phyloP scores from a whole-genome alignment of 1,140 invertebrate species.

The Drosophila kurseongensis region DNA sequence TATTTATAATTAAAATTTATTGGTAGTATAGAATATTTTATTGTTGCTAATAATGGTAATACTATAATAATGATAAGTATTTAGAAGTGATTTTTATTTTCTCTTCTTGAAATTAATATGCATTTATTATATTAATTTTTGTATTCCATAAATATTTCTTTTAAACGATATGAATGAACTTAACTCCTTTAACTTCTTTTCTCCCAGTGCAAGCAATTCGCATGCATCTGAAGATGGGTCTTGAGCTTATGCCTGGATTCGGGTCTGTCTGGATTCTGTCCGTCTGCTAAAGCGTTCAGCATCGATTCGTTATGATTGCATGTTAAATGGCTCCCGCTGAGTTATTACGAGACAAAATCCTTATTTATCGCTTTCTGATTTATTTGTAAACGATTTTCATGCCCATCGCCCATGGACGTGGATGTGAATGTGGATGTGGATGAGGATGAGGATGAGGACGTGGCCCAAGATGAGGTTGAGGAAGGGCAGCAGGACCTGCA shows the following conservation, averaged over 20 bases:
- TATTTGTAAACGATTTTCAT: constrained; percentile 84
- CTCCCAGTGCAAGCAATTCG: constrained; percentile 7
- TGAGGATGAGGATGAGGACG: constrained; percentile 11
- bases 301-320: constrained; percentile 85
- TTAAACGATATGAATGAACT: too few relatives aligned
- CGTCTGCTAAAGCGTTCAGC: constrained; percentile 77
- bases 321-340: constrained; percentile 84
- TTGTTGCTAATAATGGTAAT: too few relatives aligned
- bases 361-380: constrained; percentile 85
- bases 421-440: constrained; percentile 4
- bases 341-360: constrained; percentile 85
- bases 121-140: too few relatives aligned
- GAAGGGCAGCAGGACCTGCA: constrained; percentile 17
- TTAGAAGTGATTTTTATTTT: too few relatives aligned
- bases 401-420: constrained; percentile 53
- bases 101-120: too few relatives aligned
- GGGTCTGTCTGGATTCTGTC: constrained; percentile 37
- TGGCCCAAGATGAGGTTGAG: background rate
- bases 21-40: too few relatives aligned
- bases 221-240: constrained; percentile 15
- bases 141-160: background rate
- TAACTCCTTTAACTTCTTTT: background rate
- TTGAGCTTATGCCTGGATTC: constrained; percentile 5
- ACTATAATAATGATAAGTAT: too few relatives aligned
- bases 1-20: too few relatives aligned